Percentiles rank a stretch among this genome's conserved stretches.
Conservation (phyloP, 2,888 invertebrate species). For the Trisateles emortualis region DNA sequence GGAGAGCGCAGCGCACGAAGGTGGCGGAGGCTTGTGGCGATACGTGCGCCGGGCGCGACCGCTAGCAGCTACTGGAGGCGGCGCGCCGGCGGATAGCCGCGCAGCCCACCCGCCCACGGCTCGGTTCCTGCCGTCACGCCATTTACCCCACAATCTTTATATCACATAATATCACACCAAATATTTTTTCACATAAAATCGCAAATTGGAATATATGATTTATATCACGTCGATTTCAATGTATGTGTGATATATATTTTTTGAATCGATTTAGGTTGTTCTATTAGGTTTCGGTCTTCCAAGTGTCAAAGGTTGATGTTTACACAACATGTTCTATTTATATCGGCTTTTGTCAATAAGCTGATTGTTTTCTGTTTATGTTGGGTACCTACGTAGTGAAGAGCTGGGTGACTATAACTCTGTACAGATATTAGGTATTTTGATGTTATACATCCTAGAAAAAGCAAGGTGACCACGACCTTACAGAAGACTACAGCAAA, state of each 20-base stretch:
- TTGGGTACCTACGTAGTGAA: constrained; percentile 20
- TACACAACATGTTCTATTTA: constrained; percentile 49
- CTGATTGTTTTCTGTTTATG: constrained; percentile 43
- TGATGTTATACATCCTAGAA: constrained; percentile 1
- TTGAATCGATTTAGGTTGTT: neutral
- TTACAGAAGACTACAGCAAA: too few species aligned
- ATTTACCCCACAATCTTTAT: constrained; percentile 78
- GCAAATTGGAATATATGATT: constrained; percentile 46
- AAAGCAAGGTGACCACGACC: too few species aligned
- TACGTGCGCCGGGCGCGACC: constrained; percentile 77
- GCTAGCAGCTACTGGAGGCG: constrained; percentile 74
- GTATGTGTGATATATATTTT: constrained; percentile 10
- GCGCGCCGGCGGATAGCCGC: constrained; percentile 67
- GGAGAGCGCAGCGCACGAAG: constrained; percentile 46
- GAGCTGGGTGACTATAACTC: constrained; percentile 15
- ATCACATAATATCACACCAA: constrained; percentile 70
- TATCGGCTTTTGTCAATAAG: constrained; percentile 39
- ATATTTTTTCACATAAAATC: constrained; percentile 54
- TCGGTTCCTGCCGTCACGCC: constrained; percentile 69
- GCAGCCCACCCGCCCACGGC: constrained; percentile 73
- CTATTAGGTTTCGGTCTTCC: constrained; percentile 10
- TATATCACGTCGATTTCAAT: constrained; percentile 37
- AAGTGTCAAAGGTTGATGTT: constrained; percentile 53
- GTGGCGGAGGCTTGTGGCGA: constrained; percentile 54
- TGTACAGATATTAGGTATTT: neutral